A percentile compares a stretch with the other conserved stretches of the same genome.
Evolutionary conservation across 1,140 invertebrate species (phyloP).

Genomic region (Psix sp.): DNA sequence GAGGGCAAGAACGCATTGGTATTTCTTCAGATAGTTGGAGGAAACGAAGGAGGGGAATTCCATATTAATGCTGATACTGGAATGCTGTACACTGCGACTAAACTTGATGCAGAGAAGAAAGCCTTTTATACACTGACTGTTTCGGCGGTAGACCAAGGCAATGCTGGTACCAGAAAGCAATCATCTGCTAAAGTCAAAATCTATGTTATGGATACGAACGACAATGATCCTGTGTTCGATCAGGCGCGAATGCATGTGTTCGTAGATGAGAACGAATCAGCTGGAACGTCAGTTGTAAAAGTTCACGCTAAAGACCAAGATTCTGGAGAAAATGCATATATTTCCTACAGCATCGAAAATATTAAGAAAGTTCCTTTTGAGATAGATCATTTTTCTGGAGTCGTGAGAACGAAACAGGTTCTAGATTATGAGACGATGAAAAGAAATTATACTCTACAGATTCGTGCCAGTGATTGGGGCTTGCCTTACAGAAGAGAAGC

Average conservation of each 20-base stretch:
- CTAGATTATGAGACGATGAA: constrained; percentile 95
- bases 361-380: constrained; percentile 93
- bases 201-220: constrained; percentile 91
- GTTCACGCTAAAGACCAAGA: constrained; percentile 92
- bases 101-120: constrained; percentile 91
- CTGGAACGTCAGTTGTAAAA: constrained; percentile 88
- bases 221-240: constrained; percentile 94
- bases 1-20: constrained; percentile 89
- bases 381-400: constrained; percentile 95
- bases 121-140: constrained; percentile 94
- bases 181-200: constrained; percentile 94
- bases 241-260: constrained; percentile 81
- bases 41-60: constrained; percentile 94
- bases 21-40: constrained; percentile 92
- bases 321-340: constrained; percentile 94
- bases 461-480: constrained; percentile 97
- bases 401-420: constrained; percentile 87
- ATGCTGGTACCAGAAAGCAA: constrained; percentile 88
- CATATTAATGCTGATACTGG: constrained; percentile 91
- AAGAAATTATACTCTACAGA: constrained; percentile 86
- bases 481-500: constrained; percentile 91
- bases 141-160: constrained; percentile 92
- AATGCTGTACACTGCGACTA: constrained; percentile 89
- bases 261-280: constrained; percentile 91
- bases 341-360: constrained; percentile 95